phyloP scores from a whole-genome alignment of 2,113 vertebrate genomes.

The Pica pica region DNA sequence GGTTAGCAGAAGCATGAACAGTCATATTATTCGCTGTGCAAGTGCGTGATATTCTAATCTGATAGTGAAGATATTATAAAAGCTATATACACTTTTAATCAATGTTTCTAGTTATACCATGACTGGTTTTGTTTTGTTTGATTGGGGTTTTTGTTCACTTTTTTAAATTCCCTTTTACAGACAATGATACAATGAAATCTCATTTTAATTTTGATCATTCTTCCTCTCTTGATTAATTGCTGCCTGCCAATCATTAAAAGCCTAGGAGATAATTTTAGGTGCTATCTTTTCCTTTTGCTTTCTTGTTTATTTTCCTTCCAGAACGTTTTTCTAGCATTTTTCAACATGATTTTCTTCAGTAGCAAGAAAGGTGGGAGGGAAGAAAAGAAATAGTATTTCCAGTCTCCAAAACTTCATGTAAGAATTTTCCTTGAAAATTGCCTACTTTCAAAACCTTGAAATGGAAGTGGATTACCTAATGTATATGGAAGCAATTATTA shows the following conservation, averaged over 20 bases:
- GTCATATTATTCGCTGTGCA: neutral
- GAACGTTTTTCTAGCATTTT: neutral
- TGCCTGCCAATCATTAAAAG: neutral
- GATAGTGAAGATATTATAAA: neutral
- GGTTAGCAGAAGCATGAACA: neutral
- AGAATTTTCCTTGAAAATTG: neutral
- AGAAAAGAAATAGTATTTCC: neutral
- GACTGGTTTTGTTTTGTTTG: neutral
- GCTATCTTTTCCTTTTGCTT: neutral
- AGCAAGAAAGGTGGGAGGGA: neutral
- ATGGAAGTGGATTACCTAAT: neutral
- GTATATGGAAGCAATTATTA: neutral
- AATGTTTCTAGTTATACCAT: neutral
- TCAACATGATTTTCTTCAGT: neutral
- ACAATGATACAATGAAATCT: neutral
- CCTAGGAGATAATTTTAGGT: neutral
- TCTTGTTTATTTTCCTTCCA: neutral
- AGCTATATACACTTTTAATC: neutral
- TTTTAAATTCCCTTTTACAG: neutral
- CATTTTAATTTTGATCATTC: neutral
- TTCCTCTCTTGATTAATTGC: neutral
- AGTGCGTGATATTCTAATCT: neutral
- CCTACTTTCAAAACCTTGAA: neutral
- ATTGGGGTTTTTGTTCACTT: accelerated
- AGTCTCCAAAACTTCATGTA: neutral